Base-by-base conservation (phyloP, 2,888 invertebrate species). In the Bhutanitis thaidina region DNA sequence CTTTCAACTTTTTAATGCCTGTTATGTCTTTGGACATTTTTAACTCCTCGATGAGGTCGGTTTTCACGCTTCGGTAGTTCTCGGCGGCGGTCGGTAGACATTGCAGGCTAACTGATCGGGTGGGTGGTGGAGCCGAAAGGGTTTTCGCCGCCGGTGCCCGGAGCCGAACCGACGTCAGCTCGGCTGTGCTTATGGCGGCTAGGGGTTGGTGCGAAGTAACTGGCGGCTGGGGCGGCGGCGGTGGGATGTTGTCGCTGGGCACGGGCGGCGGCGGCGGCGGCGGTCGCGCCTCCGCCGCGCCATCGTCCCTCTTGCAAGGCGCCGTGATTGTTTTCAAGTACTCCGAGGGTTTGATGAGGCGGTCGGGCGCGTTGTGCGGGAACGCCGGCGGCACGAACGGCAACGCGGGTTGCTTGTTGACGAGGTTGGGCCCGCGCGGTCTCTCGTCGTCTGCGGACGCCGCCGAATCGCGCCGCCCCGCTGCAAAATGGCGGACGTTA, bases 341-440 rank as follows among this genome's bases (percentile, higher is more conserved):
- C 86, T 97, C 97, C 56, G 96, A 97, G 49, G 97, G 97, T 74
- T 97, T 97, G 77, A 97, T 96, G 61, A 97, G 92, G 54, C 94
- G 93, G 83, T 96, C 94, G 54, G 95, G 93, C 71, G 94, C 94
- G 79, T 93, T 92, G 74, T 92, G 91, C 49, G 95, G 94, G 88
- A 97, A 97, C 82, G 95, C 95, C 52, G 97, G 97, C 54, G 97
- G 97, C 73, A 97, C 94, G 90, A 97, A 97, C 59, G 97, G 96
- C 62, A 96, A 90, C 62, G 93, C 96, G 76, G 96, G 92, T 80
- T 96, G 96, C 84, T 94, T 95, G 90, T 95, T 95, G 71, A 95
- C 94, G 86, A 95, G 91, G 90, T 94, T 93, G 67, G 80, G 80
- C 60, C 90, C 91, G 67, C 89, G 86, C 72, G 84, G 90, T 63